These are phyloP conservation scores for Polyergus mexicanus DNA, from an alignment of 1,140 invertebrate genomes.

Conservation along the genomic window DNA sequence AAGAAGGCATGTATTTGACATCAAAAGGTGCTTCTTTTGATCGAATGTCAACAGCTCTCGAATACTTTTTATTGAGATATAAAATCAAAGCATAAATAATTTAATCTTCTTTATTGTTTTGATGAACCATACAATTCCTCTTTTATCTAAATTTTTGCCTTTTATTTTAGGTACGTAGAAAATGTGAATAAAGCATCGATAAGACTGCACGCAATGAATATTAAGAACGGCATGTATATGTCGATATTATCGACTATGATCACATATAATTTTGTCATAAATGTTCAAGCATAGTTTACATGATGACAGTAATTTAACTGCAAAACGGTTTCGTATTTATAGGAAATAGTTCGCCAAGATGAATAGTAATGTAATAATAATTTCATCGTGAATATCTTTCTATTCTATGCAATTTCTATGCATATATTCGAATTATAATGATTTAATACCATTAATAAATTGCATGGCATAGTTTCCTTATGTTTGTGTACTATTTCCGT, in stretches of 20 bases:
- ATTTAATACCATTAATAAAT: slow-evolving; percentile 33
- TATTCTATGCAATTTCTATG: not conserved
- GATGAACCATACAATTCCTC: slow-evolving; percentile 66
- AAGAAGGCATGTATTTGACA: too few species aligned
- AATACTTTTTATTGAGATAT: not conserved
- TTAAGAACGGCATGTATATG: slow-evolving; percentile 90
- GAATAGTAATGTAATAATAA: slow-evolving; percentile 88
- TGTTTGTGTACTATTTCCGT: slow-evolving; percentile 12
- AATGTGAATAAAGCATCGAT: slow-evolving; percentile 88
- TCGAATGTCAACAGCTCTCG: not conserved
- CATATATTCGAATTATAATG: not conserved
- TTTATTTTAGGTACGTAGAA: slow-evolving; percentile 92
- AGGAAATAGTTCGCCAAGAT: slow-evolving; percentile 91
- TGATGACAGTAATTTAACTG: slow-evolving; percentile 88
- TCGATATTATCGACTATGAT: slow-evolving; percentile 87
- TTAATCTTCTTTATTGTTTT: not conserved
- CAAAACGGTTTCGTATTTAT: slow-evolving; percentile 90
- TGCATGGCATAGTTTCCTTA: too few species aligned
- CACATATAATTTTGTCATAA: slow-evolving; percentile 90
- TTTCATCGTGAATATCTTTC: not conserved
- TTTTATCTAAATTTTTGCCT: slow-evolving; percentile 90
- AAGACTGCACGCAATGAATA: slow-evolving; percentile 90
- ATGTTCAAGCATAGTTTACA: slow-evolving; percentile 77
- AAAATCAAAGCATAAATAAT: not conserved
- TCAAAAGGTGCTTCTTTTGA: not conserved